phyloP scores from a whole-genome alignment of 2,797 vertebrate species.

The Australoheros facetus region DNA sequence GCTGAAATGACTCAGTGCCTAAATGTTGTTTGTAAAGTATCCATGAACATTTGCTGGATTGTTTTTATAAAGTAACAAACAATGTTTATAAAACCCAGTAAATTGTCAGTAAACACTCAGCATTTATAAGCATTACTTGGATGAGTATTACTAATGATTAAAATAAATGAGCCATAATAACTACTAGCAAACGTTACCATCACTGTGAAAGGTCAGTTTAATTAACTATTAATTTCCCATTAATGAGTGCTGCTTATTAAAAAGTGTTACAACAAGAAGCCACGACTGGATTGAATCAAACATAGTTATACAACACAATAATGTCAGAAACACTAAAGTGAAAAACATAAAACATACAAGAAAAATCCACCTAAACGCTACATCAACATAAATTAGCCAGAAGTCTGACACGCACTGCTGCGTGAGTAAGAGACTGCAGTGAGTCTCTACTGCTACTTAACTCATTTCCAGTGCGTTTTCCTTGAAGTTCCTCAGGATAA shows the following conservation, averaged over 20 bases:
- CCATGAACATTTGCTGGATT: too few relatives aligned
- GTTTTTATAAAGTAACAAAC: too few relatives aligned
- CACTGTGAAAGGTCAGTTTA: background rate
- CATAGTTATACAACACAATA: background rate
- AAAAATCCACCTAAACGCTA: background rate
- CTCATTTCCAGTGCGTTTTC: too few relatives aligned
- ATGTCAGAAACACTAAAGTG: background rate
- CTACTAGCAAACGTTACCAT: background rate
- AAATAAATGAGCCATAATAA: background rate
- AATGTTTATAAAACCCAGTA: background rate
- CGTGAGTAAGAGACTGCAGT: background rate
- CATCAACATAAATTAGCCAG: background rate
- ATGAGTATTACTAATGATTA: too few relatives aligned
- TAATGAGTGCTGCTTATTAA: background rate
- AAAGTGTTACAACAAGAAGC: background rate
- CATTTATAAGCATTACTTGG: too few relatives aligned
- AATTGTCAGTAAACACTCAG: background rate
- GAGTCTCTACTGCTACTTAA: background rate
- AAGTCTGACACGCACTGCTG: background rate
- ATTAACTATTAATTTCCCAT: too few relatives aligned
- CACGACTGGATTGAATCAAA: background rate
- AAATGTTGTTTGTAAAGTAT: too few relatives aligned
- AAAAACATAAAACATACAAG: background rate
- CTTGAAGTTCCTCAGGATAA: too few relatives aligned
- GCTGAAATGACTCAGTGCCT: background rate